Conservation (phyloP, 2,113 vertebrate genomes). For the Hemiprocne comata region DNA sequence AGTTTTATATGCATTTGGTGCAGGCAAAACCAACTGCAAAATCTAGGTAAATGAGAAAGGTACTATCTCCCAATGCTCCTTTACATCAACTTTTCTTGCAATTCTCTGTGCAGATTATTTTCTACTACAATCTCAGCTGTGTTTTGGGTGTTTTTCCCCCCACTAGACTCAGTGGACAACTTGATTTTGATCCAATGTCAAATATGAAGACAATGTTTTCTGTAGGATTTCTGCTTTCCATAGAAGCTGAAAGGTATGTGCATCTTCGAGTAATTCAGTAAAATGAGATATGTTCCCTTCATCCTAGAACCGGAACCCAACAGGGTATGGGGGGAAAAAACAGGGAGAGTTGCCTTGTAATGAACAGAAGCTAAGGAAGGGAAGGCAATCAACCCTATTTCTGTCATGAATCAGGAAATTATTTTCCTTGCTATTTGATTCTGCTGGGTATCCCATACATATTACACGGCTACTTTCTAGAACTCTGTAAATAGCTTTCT, state of each 20-base stretch:
- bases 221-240: neutral
- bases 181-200: neutral
- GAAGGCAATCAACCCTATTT: neutral
- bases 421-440: neutral
- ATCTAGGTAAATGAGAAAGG: neutral
- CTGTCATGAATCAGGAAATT: neutral
- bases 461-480: neutral
- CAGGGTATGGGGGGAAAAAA: neutral
- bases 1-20: neutral
- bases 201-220: neutral
- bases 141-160: neutral
- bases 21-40: neutral
- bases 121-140: neutral
- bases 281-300: neutral
- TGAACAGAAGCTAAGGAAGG: neutral
- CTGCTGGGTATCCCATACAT: neutral
- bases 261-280: neutral
- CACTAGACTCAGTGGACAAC: neutral
- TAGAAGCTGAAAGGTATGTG: neutral
- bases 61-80: neutral
- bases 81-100: neutral
- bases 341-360: accelerated
- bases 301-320: neutral
- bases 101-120: neutral
- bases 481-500: neutral